Evolutionary conservation across 2,797 vertebrate species (phyloP).

Genomic region (Phaenicophaeus curvirostris): DNA sequence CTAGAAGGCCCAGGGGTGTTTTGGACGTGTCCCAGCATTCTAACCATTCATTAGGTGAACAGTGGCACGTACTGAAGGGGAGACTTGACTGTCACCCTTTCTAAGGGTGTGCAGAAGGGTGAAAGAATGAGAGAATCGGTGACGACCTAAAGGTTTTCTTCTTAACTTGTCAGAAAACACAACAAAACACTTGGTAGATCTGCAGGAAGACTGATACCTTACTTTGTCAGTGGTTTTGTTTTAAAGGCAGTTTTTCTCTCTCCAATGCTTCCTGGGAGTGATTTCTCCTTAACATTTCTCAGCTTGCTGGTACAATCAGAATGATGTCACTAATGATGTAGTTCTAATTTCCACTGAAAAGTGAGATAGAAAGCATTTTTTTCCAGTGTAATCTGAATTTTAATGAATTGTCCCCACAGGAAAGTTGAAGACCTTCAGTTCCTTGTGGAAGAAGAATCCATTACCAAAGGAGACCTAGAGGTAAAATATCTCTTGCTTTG

Average conservation of each 20-base stretch:
- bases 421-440: slow-evolving; percentile 99
- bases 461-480: slow-evolving; percentile 99
- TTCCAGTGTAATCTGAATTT: slow-evolving; percentile 1
- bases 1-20: neutral
- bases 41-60: neutral
- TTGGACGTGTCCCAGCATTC: neutral
- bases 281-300: neutral
- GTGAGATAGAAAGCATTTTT: neutral
- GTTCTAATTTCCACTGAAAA: neutral
- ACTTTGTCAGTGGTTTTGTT: neutral
- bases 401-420: slow-evolving; percentile 77
- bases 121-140: neutral
- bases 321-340: neutral
- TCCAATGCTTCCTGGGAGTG: neutral
- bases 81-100: neutral
- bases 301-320: neutral
- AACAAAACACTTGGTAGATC: neutral
- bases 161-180: neutral
- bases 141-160: neutral
- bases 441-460: slow-evolving; percentile 97
- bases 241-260: neutral
- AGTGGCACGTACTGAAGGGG: neutral
- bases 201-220: neutral
- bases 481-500: slow-evolving; percentile 80
- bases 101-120: neutral